phyloP scores from a whole-genome alignment of 1,140 invertebrate species.

The Zaprionus tsacasi region DNA sequence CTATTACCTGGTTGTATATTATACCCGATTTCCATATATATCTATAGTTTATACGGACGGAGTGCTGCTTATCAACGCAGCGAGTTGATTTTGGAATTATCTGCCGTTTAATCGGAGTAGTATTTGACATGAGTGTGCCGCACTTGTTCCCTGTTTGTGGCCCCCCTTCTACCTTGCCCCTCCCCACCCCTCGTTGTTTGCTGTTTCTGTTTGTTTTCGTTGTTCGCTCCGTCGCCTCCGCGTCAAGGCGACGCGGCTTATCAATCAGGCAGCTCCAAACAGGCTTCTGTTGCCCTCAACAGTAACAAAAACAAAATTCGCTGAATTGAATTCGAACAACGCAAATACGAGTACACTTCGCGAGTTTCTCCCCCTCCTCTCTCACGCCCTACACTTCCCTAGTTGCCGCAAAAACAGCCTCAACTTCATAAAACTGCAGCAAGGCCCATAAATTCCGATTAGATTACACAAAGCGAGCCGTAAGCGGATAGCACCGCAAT shows the following conservation, averaged over 20 bases:
- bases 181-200: not conserved
- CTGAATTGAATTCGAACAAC: constrained; percentile 42
- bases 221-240: not conserved
- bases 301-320: not conserved
- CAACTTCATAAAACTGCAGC: constrained; percentile 61
- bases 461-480: constrained; percentile 76
- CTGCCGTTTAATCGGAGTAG: constrained; percentile 75
- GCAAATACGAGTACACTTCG: constrained; percentile 21
- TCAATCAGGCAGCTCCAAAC: constrained; percentile 25
- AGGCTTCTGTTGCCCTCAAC: constrained; percentile 21
- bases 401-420: constrained; percentile 18
- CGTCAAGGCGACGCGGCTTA: constrained; percentile 14
- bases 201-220: constrained; percentile 10
- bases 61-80: constrained; percentile 46
- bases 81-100: constrained; percentile 77
- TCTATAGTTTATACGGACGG: too few relatives aligned
- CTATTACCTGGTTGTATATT: constrained; percentile 68
- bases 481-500: constrained; percentile 40
- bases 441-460: constrained; percentile 76
- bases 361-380: not conserved
- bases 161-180: not conserved
- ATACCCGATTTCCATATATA: constrained; percentile 16
- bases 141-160: constrained; percentile 54
- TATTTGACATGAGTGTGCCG: constrained; percentile 73
- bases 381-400: not conserved